Conservation (phyloP, 2,888 invertebrate genomes). For the Ligdia adustata region DNA sequence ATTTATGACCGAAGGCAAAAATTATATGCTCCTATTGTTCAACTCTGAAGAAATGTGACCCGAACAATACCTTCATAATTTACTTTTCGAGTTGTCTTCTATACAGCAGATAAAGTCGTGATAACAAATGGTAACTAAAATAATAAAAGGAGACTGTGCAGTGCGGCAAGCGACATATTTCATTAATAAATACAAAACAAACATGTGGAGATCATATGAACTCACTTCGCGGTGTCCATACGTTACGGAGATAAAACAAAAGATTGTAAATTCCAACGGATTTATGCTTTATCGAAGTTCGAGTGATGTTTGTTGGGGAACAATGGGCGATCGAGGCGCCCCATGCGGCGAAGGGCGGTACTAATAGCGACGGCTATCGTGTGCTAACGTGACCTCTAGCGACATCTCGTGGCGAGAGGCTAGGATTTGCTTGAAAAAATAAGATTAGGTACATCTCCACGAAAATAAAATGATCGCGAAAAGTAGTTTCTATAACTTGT, state of each 20-base stretch:
- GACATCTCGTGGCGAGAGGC: constrained; percentile 77
- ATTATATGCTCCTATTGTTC: constrained; percentile 78
- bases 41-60: constrained; percentile 67
- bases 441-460: no score
- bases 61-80: constrained; percentile 81
- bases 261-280: constrained; percentile 74
- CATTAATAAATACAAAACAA: constrained; percentile 83
- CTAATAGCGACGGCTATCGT: constrained; percentile 36
- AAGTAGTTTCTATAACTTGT: no score
- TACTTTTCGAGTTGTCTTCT: constrained; percentile 77
- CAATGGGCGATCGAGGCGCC: constrained; percentile 82
- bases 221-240: constrained; percentile 84
- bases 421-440: constrained; percentile 39
- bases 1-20: constrained; percentile 74
- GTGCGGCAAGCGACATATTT: constrained; percentile 80
- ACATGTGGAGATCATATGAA: constrained; percentile 74
- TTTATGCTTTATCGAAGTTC: constrained; percentile 80
- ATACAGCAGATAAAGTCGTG: constrained; percentile 82
- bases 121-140: constrained; percentile 84
- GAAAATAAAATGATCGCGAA: no score
- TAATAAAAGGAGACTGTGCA: constrained; percentile 77
- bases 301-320: constrained; percentile 68
- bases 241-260: constrained; percentile 83
- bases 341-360: constrained; percentile 74
- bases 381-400: constrained; percentile 46